Percentiles rank a stretch among this genome's conserved stretches.
These are phyloP conservation scores for Pteronotus mesoamericanus DNA, from an alignment of 2,797 vertebrate genomes.

Conservation along the genomic window DNA sequence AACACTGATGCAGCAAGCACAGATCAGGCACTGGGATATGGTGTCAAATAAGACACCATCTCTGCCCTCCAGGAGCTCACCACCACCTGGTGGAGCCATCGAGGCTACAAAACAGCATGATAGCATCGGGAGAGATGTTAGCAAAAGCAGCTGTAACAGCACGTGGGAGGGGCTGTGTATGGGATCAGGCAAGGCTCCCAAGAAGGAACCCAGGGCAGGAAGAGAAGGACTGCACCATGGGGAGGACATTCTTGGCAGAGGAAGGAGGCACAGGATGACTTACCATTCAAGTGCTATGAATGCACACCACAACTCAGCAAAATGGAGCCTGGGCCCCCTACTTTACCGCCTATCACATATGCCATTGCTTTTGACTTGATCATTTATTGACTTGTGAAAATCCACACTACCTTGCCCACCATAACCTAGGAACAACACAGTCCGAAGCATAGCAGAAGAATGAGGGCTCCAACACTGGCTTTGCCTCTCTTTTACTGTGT, in stretches of 20 bases:
- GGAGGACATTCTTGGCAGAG: not conserved
- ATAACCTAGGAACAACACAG: not conserved
- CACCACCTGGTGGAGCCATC: no score
- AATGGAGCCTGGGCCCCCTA: accelerated
- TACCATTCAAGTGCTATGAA: not conserved
- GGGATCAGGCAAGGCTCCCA: not conserved
- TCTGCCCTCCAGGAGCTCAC: not conserved
- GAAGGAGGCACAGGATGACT: not conserved
- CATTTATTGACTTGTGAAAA: not conserved
- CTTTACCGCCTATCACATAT: not conserved
- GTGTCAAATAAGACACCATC: not conserved
- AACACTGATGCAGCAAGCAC: not conserved
- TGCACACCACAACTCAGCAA: not conserved
- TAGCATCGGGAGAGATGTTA: not conserved
- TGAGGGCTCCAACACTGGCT: not conserved
- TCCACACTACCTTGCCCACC: not conserved
- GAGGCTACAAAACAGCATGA: not conserved
- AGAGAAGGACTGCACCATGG: no score
- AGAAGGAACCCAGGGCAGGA: not conserved
- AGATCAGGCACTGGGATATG: not conserved
- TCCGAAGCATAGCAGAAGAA: not conserved
- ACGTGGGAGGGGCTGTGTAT: accelerated
- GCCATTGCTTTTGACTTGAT: not conserved
- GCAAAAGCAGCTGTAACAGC: accelerated
- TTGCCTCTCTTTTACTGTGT: not conserved